Evolutionary conservation across 2,797 vertebrate species (phyloP), one percentile per base, ranked within the genome.

Genomic region (Catharus ustulatus): DNA sequence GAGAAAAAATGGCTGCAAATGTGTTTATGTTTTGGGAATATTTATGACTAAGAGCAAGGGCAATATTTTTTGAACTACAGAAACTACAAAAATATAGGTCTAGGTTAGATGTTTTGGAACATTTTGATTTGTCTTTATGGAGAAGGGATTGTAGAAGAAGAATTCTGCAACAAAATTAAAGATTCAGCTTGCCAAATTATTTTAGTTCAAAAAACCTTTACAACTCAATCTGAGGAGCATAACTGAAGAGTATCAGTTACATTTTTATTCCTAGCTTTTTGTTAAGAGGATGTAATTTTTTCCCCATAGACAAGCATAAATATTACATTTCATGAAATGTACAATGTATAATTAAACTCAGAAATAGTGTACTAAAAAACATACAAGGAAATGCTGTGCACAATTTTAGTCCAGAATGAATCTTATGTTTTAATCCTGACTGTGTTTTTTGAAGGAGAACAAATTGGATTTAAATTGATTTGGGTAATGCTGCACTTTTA

Each of bases 401-500:
- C 5, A 9, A 0, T 82, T 95, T 34, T 55, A 82, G 40, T 72
- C 67, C 29, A 68, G 49, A 51, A 48, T 59, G 2, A 63, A n/a
- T 54, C 7, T 62, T 69, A 29, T 72, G 9, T 79, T 87, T 91
- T 84, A 67, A 59, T 66, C 91, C 92, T 93, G 87, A 90, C 84
- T 93, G 45, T 40, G 20, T 89, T 96, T 69, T 85, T 78, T 58
- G 46, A 57, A 83, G 85, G 66, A 86, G 91, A 92, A 85, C 61
- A 95, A 52, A 74, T 66, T 58, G 57, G 23, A 36, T 90, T 89
- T 91, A 85, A 75, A 73, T 42, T 94, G 74, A 76, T 93, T 92
- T 93, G 87, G 84, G 81, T 95, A 94, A 89, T 52, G 22, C 58
- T 51, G 11, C 49, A 30, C 48, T 92, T 96, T 75, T 87, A 48